Conservation (phyloP, 92 coral and sea anemone species). For the Desmophyllum pertusum region DNA sequence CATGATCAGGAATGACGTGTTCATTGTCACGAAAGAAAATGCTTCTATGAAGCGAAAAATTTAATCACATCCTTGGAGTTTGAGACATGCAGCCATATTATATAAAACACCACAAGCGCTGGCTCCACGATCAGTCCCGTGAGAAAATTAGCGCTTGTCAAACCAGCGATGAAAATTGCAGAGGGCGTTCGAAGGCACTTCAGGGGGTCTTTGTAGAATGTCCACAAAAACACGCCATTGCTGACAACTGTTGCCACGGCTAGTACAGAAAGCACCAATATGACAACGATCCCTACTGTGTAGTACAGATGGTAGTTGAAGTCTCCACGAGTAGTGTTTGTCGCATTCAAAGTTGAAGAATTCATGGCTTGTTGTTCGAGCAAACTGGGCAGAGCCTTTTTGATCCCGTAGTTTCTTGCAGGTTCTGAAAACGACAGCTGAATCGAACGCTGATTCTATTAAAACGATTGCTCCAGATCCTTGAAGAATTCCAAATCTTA, state of each 20-base stretch:
- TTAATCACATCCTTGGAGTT: neutral
- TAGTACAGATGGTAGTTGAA: neutral
- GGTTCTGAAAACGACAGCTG: neutral
- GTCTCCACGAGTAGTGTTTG: neutral
- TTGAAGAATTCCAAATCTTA: no score
- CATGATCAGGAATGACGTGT: conserved; percentile 72
- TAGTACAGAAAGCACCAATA: conserved; percentile 24
- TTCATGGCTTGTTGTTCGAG: neutral
- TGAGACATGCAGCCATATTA: neutral
- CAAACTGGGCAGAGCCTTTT: neutral
- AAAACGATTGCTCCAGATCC: no score
- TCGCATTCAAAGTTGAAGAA: conserved; percentile 30
- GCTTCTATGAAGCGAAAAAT: conserved; percentile 51
- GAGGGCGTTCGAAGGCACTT: conserved; percentile 85
- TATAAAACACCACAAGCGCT: conserved; percentile 36
- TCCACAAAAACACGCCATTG: conserved; percentile 74
- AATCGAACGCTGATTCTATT: no score
- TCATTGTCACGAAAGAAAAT: conserved; percentile 61
- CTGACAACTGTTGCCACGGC: conserved; percentile 60
- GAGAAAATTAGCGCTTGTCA: conserved; percentile 74
- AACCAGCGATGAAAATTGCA: conserved; percentile 75
- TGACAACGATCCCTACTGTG: neutral
- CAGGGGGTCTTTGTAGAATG: conserved; percentile 79
- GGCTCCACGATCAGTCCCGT: conserved; percentile 84
- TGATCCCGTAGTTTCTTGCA: no score